These are phyloP conservation scores for Polypedilum vanderplanki DNA, from an alignment of 1,140 invertebrate species.

Conservation along the genomic window DNA sequence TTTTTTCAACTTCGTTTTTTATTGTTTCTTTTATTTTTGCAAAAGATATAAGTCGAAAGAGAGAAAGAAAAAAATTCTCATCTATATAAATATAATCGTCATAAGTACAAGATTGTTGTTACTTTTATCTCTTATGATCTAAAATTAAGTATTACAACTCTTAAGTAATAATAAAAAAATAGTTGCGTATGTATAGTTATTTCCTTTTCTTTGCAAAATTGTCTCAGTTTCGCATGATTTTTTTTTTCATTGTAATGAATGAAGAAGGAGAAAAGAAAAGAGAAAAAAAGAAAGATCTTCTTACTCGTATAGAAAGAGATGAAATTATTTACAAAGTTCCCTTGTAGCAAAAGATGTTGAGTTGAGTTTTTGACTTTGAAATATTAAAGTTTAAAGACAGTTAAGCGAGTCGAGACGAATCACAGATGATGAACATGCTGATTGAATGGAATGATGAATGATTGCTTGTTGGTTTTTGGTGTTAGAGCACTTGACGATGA, in stretches of 20 bases:
- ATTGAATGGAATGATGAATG: conserved; percentile 18
- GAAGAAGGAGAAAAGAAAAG: not conserved
- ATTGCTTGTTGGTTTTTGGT: not conserved
- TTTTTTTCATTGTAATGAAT: not conserved
- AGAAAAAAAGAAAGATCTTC: too few relatives aligned
- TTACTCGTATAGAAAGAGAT: not conserved
- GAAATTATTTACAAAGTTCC: not conserved
- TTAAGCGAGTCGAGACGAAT: not conserved
- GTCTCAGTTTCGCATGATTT: not conserved
- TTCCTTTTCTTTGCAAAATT: not conserved
- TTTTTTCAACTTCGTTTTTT: not conserved
- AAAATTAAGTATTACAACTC: not conserved
- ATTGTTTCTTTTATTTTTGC: not conserved
- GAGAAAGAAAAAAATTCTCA: not conserved
- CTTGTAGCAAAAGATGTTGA: not conserved
- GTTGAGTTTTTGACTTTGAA: not conserved
- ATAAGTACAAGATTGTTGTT: not conserved
- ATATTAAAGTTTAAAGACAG: not conserved
- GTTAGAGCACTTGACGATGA: not conserved
- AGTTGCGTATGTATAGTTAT: not conserved
- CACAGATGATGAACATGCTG: conserved; percentile 1
- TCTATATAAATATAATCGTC: not conserved
- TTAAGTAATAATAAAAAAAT: not conserved
- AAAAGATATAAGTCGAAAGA: not conserved
- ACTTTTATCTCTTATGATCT: conserved; percentile 1